Conservation (phyloP, 30 jellyfish, hydroid and myxozoan genomes). For the Aurelia aurita complex sp. Pacific region DNA sequence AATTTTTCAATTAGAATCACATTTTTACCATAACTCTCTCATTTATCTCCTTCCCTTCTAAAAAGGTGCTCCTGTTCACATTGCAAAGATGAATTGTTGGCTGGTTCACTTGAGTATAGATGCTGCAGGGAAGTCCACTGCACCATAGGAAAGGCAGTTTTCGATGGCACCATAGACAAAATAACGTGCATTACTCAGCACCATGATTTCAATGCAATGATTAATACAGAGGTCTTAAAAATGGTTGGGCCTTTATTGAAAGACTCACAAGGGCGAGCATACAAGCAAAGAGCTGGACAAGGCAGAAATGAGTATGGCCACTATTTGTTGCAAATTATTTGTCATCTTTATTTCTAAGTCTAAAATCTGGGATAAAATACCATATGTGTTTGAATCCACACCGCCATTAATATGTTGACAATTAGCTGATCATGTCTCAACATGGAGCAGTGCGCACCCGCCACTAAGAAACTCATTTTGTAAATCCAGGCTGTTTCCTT, state of each 20-base stretch:
- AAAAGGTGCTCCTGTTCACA: conserved; percentile 32
- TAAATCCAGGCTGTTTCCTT: too few relatives aligned
- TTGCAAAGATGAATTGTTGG: conserved; percentile 32
- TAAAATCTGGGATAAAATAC: conserved; percentile 4
- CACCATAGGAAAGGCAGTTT: conserved; percentile 20
- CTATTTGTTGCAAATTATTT: conserved; percentile 2
- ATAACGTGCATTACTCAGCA: conserved; percentile 21
- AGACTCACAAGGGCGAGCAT: conserved; percentile 29
- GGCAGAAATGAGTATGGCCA: conserved; percentile 26
- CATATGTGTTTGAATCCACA: neutral
- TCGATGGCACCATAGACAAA: conserved; percentile 40
- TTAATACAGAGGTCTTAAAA: conserved; percentile 10
- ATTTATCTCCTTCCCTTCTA: neutral
- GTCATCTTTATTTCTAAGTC: neutral
- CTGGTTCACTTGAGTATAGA: conserved; percentile 8
- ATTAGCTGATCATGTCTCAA: neutral
- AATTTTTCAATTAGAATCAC: too few relatives aligned
- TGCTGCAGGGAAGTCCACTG: conserved; percentile 44
- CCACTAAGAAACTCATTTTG: too few relatives aligned
- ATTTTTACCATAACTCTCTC: too few relatives aligned
- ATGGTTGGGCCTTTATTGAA: conserved; percentile 31
- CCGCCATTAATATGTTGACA: neutral
- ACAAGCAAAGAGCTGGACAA: conserved; percentile 11
- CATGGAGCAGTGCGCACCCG: neutral
- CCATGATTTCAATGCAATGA: neutral